Conservation (phyloP, 2,797 vertebrate genomes). For the Clarias laeviceps region DNA sequence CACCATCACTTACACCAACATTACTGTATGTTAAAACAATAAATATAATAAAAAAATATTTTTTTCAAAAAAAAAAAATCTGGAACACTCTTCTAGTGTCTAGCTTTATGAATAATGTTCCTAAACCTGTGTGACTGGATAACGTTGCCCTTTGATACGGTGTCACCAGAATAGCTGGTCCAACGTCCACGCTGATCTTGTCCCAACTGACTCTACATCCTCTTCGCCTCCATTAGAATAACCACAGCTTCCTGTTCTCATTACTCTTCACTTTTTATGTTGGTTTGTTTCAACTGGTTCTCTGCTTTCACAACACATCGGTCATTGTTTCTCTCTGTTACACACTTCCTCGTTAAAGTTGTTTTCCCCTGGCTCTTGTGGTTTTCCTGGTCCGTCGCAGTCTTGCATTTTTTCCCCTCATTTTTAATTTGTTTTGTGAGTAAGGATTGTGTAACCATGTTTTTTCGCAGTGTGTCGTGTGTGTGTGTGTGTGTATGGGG, state of each 20-base stretch:
- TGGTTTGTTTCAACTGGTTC: slow-evolving; percentile 1
- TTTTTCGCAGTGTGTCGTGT: background rate
- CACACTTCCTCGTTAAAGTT: background rate
- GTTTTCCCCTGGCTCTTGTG: background rate
- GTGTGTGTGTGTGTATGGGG: too few species aligned
- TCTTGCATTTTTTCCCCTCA: background rate
- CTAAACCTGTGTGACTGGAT: too few species aligned
- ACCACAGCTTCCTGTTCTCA: background rate
- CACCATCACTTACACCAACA: background rate
- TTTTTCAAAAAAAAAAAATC: too few species aligned
- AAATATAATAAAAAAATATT: too few species aligned
- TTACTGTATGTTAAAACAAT: background rate
- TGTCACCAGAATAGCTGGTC: too few species aligned
- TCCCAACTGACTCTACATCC: background rate
- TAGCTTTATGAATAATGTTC: too few species aligned
- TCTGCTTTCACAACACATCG: background rate
- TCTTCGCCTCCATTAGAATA: background rate
- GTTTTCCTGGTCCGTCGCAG: too few species aligned
- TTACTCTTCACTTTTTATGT: too few species aligned
- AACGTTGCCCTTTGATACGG: too few species aligned
- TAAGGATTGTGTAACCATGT: background rate
- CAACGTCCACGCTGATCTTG: background rate
- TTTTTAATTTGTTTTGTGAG: background rate
- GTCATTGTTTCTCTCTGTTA: background rate
- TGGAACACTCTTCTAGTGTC: too few species aligned